Evolutionary conservation across 2,888 invertebrate species (phyloP), one percentile per base, ranked within the genome.

Genomic region (Hypselothyrea guttata): DNA sequence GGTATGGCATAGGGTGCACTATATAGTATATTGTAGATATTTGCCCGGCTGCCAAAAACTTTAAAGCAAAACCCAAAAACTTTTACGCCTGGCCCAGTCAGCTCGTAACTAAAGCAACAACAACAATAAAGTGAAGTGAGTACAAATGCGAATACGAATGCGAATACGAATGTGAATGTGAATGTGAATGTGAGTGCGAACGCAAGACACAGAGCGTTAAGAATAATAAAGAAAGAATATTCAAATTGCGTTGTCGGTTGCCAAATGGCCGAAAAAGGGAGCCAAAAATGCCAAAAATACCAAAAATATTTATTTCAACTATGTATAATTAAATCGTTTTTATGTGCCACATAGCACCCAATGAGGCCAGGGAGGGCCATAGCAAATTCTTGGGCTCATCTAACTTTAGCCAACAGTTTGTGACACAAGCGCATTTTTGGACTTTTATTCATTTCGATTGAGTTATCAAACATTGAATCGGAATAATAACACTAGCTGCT

Each of bases 41-140:
- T 34, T 33, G 38, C 11, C 33, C 33, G 64, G 61, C 64, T 62
- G 75, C 61, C 68, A 69, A 22, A n/a, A 75, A 75, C 78, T 75
- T 75, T 75, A 78, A 78, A 63, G 59, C 74, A 77, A 53, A 81
- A 68, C 76, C 71, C 59, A 57, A 58, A 59, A 58, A 58, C 40
- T 54, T 70, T 68, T 68, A 57, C 47, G 78, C 55, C 58, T 70
- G 77, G 61, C 70, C 54, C 46, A 59, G 72, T 63, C 59, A 71
- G 47, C 11, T 42, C 41, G 15, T 54, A 49, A 62, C 35, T 55
- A 48, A 41, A 47, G 18, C 30, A 31, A 30, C 44, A 54, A 37
- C 15, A 55, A 54, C 13, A 22, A 22, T 33, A 28, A 27, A 2
- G 15, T 13, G 11, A 22, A 35, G 28, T 7, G 13, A 15, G 7